Evolutionary conservation across 2,113 vertebrate genomes (phyloP).

Genomic region (Hippoglossus stenolepis): DNA sequence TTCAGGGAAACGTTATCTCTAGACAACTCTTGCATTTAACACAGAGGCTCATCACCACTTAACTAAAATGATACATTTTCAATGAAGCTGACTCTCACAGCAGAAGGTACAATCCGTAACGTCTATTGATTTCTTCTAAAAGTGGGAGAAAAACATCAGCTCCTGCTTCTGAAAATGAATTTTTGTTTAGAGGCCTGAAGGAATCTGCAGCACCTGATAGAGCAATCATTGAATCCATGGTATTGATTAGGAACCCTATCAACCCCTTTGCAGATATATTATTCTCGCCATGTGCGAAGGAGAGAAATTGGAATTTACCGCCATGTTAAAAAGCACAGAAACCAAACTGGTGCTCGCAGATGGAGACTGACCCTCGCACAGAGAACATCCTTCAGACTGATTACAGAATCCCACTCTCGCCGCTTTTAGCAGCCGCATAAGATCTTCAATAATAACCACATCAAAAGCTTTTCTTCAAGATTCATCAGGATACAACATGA

Average conservation of each 20-base stretch:
- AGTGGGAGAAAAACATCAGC: not conserved
- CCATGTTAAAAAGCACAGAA: constrained; percentile 49
- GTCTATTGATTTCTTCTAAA: not conserved
- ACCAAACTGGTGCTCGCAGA: constrained; percentile 39
- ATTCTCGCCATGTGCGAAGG: constrained; percentile 22
- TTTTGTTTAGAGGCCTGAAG: constrained; percentile 6
- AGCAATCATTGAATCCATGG: constrained; percentile 26
- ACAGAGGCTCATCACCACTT: no score
- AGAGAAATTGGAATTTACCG: constrained; percentile 29
- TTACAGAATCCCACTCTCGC: constrained; percentile 45
- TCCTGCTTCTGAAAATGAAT: constrained; percentile 6
- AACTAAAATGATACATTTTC: no score
- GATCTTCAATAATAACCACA: constrained; percentile 67
- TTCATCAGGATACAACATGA: constrained; percentile 69
- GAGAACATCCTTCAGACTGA: constrained; percentile 41
- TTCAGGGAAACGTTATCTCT: not conserved
- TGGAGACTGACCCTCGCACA: constrained; percentile 25
- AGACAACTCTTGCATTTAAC: no score
- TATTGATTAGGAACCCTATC: constrained; percentile 47
- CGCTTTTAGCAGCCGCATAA: constrained; percentile 49
- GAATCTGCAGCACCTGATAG: constrained; percentile 1
- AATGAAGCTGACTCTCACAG: not conserved
- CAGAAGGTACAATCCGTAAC: no score
- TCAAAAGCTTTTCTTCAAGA: constrained; percentile 71
- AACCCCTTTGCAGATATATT: constrained; percentile 39